Evolutionary conservation across 2,888 invertebrate species (phyloP).

Genomic region (Hoplodrina blanda): DNA sequence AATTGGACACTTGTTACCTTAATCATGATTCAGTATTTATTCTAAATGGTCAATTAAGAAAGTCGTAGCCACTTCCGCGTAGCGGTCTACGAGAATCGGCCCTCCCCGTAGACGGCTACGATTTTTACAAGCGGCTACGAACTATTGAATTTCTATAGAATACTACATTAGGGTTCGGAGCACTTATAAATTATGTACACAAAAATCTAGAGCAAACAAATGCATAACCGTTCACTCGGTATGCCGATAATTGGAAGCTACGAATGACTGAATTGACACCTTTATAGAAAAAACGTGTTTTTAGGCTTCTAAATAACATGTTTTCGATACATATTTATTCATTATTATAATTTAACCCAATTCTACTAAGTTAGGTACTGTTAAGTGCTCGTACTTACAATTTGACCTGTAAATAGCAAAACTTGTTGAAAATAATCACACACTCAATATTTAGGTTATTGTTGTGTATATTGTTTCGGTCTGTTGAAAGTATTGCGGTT

Average conservation of each 20-base stretch:
- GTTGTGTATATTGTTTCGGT: conserved; percentile 40
- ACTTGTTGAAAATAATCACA: conserved; percentile 36
- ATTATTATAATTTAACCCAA: conserved; percentile 18
- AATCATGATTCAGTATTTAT: not conserved
- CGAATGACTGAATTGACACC: conserved; percentile 8
- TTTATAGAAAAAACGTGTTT: not conserved
- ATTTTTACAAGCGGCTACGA: conserved; percentile 3
- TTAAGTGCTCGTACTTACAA: conserved; percentile 31
- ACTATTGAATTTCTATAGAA: conserved; percentile 7
- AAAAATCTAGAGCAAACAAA: conserved; percentile 19
- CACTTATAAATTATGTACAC: conserved; percentile 2
- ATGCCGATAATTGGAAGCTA: conserved; percentile 15
- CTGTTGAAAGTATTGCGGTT: conserved; percentile 41
- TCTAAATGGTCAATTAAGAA: conserved; percentile 2
- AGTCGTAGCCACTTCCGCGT: conserved; percentile 21
- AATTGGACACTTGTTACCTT: not conserved
- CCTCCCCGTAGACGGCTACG: conserved; percentile 24
- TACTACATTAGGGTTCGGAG: not conserved
- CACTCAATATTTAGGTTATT: conserved; percentile 46
- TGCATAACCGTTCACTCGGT: not conserved
- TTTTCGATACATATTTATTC: conserved; percentile 25
- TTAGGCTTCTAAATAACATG: not conserved
- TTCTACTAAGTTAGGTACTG: conserved; percentile 18
- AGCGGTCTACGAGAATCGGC: conserved; percentile 27
- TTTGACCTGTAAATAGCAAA: conserved; percentile 11